Percentiles rank a stretch among this genome's conserved stretches.
These are phyloP conservation scores for Dreissena polymorpha DNA, from an alignment of 1,140 invertebrate genomes.

Conservation along the genomic window DNA sequence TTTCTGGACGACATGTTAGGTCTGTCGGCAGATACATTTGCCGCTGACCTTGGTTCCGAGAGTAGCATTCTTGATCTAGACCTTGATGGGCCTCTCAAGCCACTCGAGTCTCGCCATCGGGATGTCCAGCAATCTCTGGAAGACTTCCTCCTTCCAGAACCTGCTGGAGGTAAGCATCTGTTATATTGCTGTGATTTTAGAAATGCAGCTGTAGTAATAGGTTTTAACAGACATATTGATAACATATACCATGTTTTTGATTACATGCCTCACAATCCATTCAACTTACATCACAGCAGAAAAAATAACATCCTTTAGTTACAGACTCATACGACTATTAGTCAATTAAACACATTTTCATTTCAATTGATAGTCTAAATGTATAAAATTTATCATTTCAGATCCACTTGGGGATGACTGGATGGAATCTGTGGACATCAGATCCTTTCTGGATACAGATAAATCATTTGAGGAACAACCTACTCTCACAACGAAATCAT, in stretches of 20 bases:
- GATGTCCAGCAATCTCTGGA: slow-evolving; percentile 38
- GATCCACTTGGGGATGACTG: slow-evolving; percentile 49
- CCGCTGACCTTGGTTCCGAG: slow-evolving; percentile 46
- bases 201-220: too few species aligned
- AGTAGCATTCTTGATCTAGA: slow-evolving; percentile 47
- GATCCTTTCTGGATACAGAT: slow-evolving; percentile 16
- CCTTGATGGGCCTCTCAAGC: slow-evolving; percentile 34
- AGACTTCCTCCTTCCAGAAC: slow-evolving; percentile 38
- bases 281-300: too few species aligned
- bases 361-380: too few species aligned
- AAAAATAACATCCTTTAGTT: too few species aligned
- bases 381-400: not conserved
- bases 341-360: too few species aligned
- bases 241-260: too few species aligned
- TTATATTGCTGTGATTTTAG: not conserved
- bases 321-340: too few species aligned
- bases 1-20: slow-evolving; percentile 41
- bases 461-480: not conserved
- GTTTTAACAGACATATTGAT: too few species aligned
- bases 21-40: slow-evolving; percentile 42
- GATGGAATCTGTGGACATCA: slow-evolving; percentile 50
- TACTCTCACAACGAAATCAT: not conserved
- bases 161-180: slow-evolving; percentile 30
- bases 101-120: not conserved
- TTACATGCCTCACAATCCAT: too few species aligned